Base-by-base conservation (phyloP, 1,140 invertebrate species). In the Drosophila ogumai region DNA sequence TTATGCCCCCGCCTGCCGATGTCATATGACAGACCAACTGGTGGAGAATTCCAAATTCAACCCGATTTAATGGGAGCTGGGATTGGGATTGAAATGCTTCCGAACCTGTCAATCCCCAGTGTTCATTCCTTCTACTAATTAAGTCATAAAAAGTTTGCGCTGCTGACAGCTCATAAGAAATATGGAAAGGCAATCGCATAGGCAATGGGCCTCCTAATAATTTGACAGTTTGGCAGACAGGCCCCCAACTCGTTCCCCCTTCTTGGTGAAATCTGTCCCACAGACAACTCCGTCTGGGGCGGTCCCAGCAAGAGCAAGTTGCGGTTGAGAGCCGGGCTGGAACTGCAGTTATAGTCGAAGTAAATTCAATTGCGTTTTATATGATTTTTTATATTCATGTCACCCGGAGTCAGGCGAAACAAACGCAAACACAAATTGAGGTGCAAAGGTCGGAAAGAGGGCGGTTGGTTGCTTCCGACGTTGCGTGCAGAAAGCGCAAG, bases 291-390 rank as follows among this genome's bases (percentile, higher is more conserved):
- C 25, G 58, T 58, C 38, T 19, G 52, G 32, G 43, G 15, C 36
- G 32, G 34, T 49, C 36, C 10, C 41, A 52, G 41, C 6, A 12
- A 13, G 22, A 22, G 19, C 38, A 22, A 34, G 50, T 88, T 88
- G 81, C 73, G 82, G 82, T 88, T 65, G 50, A 68, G 57, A 63
- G 49, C 63, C 71, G 15, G 40, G 50, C 63, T 69, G 55, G 17
- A 73, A 79, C 52, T 79, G 77, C 85, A 90, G 68, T 80, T 72
- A 80, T 75, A 84, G 80, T 81, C 76, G 84, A 84, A 84, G 82
- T 79, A 85, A 85, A 88, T 88, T 88, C 85, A 90, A 90, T 88
- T 88, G 85, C 85, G 85, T 82, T 90, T 85, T 90, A 88, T 85
- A 88, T 81, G 85, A 81, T 88, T 88, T 85, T 81, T 73, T 82